Evolutionary conservation across 2,113 vertebrate species (phyloP), one percentile per base, ranked within the genome.

Genomic region (Quiscalus mexicanus): DNA sequence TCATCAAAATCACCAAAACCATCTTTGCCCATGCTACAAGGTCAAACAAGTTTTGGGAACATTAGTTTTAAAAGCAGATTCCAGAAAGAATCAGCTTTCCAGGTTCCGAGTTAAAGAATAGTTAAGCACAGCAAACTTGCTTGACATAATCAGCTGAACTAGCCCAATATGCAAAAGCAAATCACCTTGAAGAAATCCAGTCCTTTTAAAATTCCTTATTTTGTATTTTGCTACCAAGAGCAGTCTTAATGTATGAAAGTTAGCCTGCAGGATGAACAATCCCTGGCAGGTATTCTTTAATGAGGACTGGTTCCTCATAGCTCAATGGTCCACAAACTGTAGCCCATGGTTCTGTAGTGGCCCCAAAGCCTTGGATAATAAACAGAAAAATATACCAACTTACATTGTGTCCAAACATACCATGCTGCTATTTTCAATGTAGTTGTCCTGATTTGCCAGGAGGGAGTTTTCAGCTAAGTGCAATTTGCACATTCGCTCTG

Each of bases 401-500:
- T 70, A 63, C 4, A 44, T 18, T 81, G 52, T 49, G 42, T 39
- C 31, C 78, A 77, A 78, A 60, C 35, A 84, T 63, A 39, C 80
- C 33, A 31, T 47, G 59, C 39, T 78, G 47, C 44, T 84, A 5
- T 95, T 89, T 92, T 63, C 56, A 39, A 11, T 37, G 21, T 31
- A 20, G 45, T 33, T 81, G 73, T 92, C 78, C 42, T 92, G 52
- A 53, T 89, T 81, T 92, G 83, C 89, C 84, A 60, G 83, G 16
- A 96, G 83, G 84, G 90, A 50, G 50, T 90, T 95, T 92, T 71
- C 73, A 84, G 84, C 93, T 41, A 90, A 85, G 67, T 73, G n/a
- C 70, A 86, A 84, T 90, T 89, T 95, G 83, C 56, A 81, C 63
- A 59, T 56, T 90, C 1, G 93, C 96, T 95, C 76, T 89, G 60